Conservation (phyloP, 1,140 invertebrate genomes). For the Hyphantria cunea region DNA sequence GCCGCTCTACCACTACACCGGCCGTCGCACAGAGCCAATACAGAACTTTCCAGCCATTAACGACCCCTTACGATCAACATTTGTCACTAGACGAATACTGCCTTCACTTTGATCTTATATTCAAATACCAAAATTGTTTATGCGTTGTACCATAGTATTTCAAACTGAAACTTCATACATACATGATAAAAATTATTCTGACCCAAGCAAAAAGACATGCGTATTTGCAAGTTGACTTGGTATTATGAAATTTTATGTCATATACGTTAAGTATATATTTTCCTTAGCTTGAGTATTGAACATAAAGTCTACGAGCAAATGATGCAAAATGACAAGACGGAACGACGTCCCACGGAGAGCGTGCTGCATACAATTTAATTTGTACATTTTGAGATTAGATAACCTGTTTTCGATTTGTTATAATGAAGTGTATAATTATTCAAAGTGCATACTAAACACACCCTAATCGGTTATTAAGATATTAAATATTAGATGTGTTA, state of each 20-base stretch:
- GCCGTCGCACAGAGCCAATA: constrained; percentile 22
- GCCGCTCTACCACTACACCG: constrained; percentile 25
- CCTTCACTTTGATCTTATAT: constrained; percentile 37
- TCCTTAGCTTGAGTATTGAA: too few species aligned
- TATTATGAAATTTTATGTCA: too few species aligned
- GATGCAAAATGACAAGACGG: constrained; percentile 3
- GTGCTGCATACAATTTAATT: constrained; percentile 7
- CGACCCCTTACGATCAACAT: constrained; percentile 57
- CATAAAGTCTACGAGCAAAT: constrained; percentile 3
- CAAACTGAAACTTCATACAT: too few species aligned
- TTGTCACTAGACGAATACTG: constrained; percentile 50
- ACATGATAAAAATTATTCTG: too few species aligned
- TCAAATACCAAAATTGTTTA: background rate
- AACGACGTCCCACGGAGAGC: constrained; percentile 11
- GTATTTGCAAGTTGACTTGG: too few species aligned
- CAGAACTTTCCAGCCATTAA: constrained; percentile 66
- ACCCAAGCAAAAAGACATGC: too few species aligned
- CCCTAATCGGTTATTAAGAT: constrained; percentile 77
- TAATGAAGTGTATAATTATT: constrained; percentile 69
- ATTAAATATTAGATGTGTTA: constrained; percentile 68
- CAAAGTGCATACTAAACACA: constrained; percentile 57
- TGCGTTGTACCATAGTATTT: too few species aligned
- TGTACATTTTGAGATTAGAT: constrained; percentile 37
- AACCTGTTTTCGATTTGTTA: constrained; percentile 51
- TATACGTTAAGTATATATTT: too few species aligned